Evolutionary conservation across 2,888 invertebrate species (phyloP), one percentile per base, ranked within the genome.

Genomic region (Notodonta ziczac): DNA sequence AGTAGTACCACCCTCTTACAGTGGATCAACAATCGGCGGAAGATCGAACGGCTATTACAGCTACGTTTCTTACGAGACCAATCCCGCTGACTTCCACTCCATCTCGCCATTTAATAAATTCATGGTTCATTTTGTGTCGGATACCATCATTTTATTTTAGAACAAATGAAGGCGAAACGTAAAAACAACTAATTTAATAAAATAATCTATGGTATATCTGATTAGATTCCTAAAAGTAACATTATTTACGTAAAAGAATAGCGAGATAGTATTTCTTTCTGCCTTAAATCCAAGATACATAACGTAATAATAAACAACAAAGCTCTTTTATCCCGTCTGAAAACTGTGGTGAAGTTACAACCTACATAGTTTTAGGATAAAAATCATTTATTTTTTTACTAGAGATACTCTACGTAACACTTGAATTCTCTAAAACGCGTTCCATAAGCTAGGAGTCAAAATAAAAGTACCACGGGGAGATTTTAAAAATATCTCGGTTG

Each of bases 401-500:
- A 54, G 42, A 60, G 72, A 70, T 72, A 72, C 62, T 58, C 57
- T 60, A 58, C 44, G 52, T 46, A n/a, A 46, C 46, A n/a, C 3
- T 44, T 62, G 61, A 67, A 72, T 68, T 50, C 56, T 72, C 61
- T 61, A 70, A 58, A 58, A 44, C 50, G 56, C 51, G 60, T 65
- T 58, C 51, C 62, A 40, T 62, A 68, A 70, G 54, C 72, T 68
- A 62, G 59, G 53, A 32, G 10, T 44, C 52, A 4, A 16, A 50
- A 50, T n/a, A 16, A 50, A 50, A 50, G 14, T 16, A 9, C 50
- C 50, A 9, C 50, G 5, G 16, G 50, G 35, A 65, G 60, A 58
- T 57, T 55, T 63, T n/a, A 56, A 57, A 39, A 60, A 56, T 76
- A 65, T 74, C 67, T 70, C 84, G 82, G 88, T 78, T 76, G 81